These are phyloP conservation scores for Euphonia xanthogaster DNA, from an alignment of 2,797 vertebrate species.

Conservation along the genomic window DNA sequence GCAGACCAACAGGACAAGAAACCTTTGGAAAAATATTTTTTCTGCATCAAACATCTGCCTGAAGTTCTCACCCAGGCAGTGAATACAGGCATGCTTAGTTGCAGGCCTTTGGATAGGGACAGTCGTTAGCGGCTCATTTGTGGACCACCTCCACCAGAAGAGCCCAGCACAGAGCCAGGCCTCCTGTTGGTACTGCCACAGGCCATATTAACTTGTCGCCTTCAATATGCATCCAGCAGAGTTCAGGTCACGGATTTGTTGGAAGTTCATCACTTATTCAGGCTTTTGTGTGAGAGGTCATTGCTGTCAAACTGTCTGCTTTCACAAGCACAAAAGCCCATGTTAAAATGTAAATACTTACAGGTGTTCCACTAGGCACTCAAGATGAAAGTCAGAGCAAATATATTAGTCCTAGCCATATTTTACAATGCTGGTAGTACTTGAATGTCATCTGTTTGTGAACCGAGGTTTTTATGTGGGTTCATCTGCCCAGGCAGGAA, in stretches of 20 bases:
- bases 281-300: slow-evolving; percentile 62
- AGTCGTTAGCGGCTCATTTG: background rate
- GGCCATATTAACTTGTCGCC: slow-evolving; percentile 53
- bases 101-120: background rate
- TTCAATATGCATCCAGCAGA: slow-evolving; percentile 59
- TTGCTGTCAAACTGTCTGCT: slow-evolving; percentile 58
- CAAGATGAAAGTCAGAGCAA: slow-evolving; percentile 63
- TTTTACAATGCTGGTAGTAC: slow-evolving; percentile 31
- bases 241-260: slow-evolving; percentile 64
- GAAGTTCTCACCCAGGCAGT: background rate
- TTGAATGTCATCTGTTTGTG: slow-evolving; percentile 31
- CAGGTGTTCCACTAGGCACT: slow-evolving; percentile 64
- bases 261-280: slow-evolving; percentile 66
- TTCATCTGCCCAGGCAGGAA: slow-evolving; percentile 40
- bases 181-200: background rate
- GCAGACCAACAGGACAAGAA: background rate
- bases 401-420: slow-evolving; percentile 20
- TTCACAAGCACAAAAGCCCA: slow-evolving; percentile 62
- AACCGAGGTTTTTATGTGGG: slow-evolving; percentile 16
- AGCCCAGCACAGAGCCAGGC: background rate
- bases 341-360: slow-evolving; percentile 68
- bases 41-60: background rate
- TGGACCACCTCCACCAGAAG: background rate
- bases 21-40: background rate
- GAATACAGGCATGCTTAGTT: background rate